Percentiles rank a stretch among this genome's conserved stretches.
Evolutionary conservation across 2,888 invertebrate species (phyloP).

Genomic region (Tribolium freemani): DNA sequence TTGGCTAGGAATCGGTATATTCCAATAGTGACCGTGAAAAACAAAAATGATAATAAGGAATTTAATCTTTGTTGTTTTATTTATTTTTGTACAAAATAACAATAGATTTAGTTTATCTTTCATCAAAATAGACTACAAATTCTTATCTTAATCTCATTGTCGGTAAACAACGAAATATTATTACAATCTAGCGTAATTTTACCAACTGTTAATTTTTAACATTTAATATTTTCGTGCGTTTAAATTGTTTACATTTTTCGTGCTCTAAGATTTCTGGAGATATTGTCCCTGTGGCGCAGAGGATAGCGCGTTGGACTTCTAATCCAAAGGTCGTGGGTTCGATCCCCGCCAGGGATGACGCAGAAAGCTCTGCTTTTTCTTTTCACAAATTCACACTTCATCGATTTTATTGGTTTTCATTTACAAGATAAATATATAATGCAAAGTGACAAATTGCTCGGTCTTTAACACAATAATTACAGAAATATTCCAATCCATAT

Average conservation of each 20-base stretch:
- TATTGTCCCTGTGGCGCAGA: conserved; percentile 85
- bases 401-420: not conserved
- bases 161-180: too few species aligned
- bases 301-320: conserved; percentile 93
- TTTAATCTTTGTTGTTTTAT: too few species aligned
- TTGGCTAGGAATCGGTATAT: too few species aligned
- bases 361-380: conserved; percentile 39
- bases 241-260: not conserved
- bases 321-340: conserved; percentile 92
- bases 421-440: not conserved
- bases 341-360: conserved; percentile 86
- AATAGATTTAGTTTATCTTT: too few species aligned
- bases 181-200: too few species aligned
- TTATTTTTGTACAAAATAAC: too few species aligned
- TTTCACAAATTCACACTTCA: not conserved
- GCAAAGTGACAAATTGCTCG: not conserved
- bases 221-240: not conserved
- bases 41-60: too few species aligned
- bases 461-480: not conserved
- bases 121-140: too few species aligned
- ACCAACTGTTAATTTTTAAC: too few species aligned
- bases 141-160: too few species aligned
- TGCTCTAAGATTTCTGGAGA: not conserved
- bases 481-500: not conserved
- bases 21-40: too few species aligned